phyloP scores from a whole-genome alignment of 2,888 invertebrate species.

The Alviniconcha strummeri region DNA sequence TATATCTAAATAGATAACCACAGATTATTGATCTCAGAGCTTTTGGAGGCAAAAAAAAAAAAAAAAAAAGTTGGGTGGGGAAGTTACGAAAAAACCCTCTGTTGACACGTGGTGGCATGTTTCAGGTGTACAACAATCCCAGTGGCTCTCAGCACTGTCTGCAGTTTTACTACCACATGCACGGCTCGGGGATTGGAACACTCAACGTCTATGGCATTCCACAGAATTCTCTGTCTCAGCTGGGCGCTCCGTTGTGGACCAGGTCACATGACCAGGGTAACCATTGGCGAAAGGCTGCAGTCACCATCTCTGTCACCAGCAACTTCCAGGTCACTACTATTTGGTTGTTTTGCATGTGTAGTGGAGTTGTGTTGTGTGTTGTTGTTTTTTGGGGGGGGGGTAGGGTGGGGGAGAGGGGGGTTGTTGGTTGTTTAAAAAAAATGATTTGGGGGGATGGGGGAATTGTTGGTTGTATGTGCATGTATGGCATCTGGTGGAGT shows the following conservation, averaged over 20 bases:
- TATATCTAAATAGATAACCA: too few species aligned
- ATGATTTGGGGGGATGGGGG: too few species aligned
- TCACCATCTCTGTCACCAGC: constrained; percentile 49
- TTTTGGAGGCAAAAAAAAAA: too few species aligned
- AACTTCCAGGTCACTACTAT: constrained; percentile 52
- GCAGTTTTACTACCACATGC: constrained; percentile 68
- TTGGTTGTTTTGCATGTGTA: not conserved
- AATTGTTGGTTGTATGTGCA: too few species aligned
- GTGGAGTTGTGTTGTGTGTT: not conserved
- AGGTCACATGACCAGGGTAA: constrained; percentile 61
- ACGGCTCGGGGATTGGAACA: constrained; percentile 41
- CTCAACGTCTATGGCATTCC: constrained; percentile 46
- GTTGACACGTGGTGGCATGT: too few species aligned
- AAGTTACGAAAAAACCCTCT: too few species aligned
- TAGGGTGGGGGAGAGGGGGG: not conserved
- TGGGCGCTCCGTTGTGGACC: constrained; percentile 52
- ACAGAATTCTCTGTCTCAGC: constrained; percentile 44
- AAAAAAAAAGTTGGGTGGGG: too few species aligned
- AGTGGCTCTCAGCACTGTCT: constrained; percentile 50
- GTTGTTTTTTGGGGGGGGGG: not conserved
- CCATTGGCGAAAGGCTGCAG: constrained; percentile 56
- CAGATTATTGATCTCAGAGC: too few species aligned
- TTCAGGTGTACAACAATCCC: constrained; percentile 25
- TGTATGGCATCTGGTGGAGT: too few species aligned
- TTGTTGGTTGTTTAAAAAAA: too few species aligned